Evolutionary conservation across 1,140 invertebrate species (phyloP).

Genomic region (Euschistus heros): DNA sequence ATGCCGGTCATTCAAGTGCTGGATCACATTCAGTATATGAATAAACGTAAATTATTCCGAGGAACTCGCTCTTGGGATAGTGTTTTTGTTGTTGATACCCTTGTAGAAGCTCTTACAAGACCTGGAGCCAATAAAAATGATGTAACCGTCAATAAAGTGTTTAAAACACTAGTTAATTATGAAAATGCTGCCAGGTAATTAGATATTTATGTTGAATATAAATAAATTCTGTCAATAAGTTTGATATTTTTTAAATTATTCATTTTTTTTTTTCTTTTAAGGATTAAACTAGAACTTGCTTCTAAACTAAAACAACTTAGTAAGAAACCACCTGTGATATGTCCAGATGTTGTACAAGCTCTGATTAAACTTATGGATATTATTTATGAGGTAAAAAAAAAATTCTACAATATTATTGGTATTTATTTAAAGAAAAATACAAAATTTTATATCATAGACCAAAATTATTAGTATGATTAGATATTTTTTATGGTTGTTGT

Average conservation of each 20-base stretch:
- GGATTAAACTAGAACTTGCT: constrained; percentile 18
- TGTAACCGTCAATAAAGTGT: constrained; percentile 15
- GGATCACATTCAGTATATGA: constrained; percentile 16
- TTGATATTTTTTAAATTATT: not conserved
- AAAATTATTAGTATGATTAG: no score
- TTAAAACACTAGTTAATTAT: constrained; percentile 17
- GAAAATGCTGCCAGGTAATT: constrained; percentile 15
- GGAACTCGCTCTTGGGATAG: constrained; percentile 11
- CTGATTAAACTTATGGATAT: not conserved
- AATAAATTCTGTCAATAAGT: no score
- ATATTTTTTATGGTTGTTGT: no score
- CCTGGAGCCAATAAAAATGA: not conserved
- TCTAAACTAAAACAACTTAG: not conserved
- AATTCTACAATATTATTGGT: no score
- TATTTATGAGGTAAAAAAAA: not conserved
- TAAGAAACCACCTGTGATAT: not conserved
- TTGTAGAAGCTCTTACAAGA: constrained; percentile 10
- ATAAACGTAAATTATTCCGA: constrained; percentile 13
- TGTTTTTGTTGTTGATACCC: constrained; percentile 11
- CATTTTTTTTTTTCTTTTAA: not conserved
- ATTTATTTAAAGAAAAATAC: no score
- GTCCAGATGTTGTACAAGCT: not conserved
- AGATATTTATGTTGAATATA: not conserved
- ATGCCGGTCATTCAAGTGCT: constrained; percentile 11
- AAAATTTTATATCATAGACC: no score